These are phyloP conservation scores for Pempheris klunzingeri DNA, from an alignment of 2,797 vertebrate genomes.

Conservation along the genomic window DNA sequence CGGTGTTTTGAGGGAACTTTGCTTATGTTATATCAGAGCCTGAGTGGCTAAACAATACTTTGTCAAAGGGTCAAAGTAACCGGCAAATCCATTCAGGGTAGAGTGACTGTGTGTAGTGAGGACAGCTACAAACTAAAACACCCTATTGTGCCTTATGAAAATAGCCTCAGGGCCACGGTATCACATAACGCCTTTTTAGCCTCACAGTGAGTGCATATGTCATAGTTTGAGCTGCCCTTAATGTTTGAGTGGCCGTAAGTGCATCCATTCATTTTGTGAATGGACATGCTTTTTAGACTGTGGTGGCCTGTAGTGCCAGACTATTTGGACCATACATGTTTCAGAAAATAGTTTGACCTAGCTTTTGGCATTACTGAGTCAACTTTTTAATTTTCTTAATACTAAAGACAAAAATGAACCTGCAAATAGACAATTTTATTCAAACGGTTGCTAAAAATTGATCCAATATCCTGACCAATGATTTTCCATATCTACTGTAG, in stretches of 20 bases:
- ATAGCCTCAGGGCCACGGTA: conserved; percentile 70
- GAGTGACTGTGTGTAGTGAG: conserved; percentile 49
- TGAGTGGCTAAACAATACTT: conserved; percentile 76
- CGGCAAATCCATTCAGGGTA: conserved; percentile 60
- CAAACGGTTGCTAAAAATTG: not conserved
- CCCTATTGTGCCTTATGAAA: conserved; percentile 76
- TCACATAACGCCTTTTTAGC: conserved; percentile 63
- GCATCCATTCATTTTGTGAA: conserved; percentile 54
- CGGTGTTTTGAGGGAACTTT: conserved; percentile 72
- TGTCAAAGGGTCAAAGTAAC: conserved; percentile 80
- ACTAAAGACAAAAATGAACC: not conserved
- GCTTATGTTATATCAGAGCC: conserved; percentile 72
- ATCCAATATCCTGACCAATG: not conserved
- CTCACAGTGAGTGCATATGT: conserved; percentile 70
- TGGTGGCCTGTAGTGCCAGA: conserved; percentile 6
- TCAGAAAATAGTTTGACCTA: too few species aligned
- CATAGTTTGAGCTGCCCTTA: conserved; percentile 49
- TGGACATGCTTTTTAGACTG: conserved; percentile 24
- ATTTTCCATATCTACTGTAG: not conserved
- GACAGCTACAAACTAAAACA: conserved; percentile 66
- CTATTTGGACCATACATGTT: not conserved
- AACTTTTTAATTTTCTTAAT: not conserved
- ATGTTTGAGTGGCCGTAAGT: conserved; percentile 51
- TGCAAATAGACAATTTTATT: not conserved
- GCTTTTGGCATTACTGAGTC: not conserved